These are phyloP conservation scores for Hydractinia symbiolongicarpus DNA, from an alignment of 30 jellyfish, hydroid and myxozoan species.

Conservation along the genomic window DNA sequence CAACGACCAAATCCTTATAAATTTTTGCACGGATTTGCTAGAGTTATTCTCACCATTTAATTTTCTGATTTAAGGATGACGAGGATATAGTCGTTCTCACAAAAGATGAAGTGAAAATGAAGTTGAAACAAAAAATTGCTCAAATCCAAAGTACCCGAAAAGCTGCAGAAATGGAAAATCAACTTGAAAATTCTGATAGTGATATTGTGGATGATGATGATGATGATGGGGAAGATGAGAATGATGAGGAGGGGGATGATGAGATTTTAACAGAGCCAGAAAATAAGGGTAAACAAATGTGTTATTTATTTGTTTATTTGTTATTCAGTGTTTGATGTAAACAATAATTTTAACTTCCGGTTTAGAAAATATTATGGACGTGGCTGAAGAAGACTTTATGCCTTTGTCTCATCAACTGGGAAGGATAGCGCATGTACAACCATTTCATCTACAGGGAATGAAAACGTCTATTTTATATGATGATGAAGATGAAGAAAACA, in stretches of 20 bases:
- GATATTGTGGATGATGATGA: conserved; percentile 30
- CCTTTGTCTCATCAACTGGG: conserved; percentile 41
- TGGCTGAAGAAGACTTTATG: conserved; percentile 14
- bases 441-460: conserved; percentile 84
- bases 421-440: conserved; percentile 44
- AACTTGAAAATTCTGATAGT: not conserved
- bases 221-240: conserved; percentile 4
- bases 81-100: conserved; percentile 6
- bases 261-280: not conserved
- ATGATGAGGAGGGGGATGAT: conserved; percentile 11
- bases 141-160: not conserved
- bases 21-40: no score
- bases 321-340: not conserved
- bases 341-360: not conserved
- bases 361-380: conserved; percentile 2
- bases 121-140: conserved; percentile 26
- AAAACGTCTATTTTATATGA: conserved; percentile 69
- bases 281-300: not conserved
- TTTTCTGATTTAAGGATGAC: not conserved
- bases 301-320: not conserved
- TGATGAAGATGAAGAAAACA: conserved; percentile 47
- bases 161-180: conserved; percentile 10
- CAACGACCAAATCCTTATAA: no score
- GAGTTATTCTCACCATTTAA: not conserved
- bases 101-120: conserved; percentile 16